Evolutionary conservation across 2,888 invertebrate species (phyloP), one percentile per base, ranked within the genome.

Genomic region (Muschampia plurimacula): DNA sequence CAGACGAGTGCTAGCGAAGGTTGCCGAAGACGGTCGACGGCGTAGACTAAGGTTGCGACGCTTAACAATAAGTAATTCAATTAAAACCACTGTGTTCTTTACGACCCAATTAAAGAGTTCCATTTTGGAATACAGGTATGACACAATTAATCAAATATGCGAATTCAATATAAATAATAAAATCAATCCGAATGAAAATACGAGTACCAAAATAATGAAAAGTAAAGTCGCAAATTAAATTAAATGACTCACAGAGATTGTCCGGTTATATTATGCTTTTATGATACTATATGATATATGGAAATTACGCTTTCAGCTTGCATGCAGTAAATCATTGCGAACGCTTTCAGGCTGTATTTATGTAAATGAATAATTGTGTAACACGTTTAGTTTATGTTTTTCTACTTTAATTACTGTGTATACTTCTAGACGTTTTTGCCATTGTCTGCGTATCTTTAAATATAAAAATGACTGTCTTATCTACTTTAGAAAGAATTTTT

Each of bases 201-300:
- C 46, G 28, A 59, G 41, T 44, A 10, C 32, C 64, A 63, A 64
- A 32, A 32, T 32, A 32, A 65, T 70, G 64, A 32, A 65, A 65
- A 59, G 70, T 70, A 70, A 70, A 70, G 63, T 70, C 57, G 15
- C 70, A 65, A 70, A 70, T 70, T 64, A 70, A 70, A 70, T 70
- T 22, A 70, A 57, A 28, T 57, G 55, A 57, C 28, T 28, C 32
- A 15, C 55, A 28, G 15, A 32, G 55, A 46, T 15, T 36, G 64
- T 41, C 36, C 46, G 64, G 39, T 52, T 39, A 36, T 69, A 57
- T 28, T 44, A 64, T 64, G 69, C n/a, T n/a, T 44, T 69, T 55
- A 44, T 64, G 63, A 64, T 69, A 69, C 57, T 52, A 64, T 57
- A 55, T 44, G 63, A 52, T 49, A 64, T 69, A 69, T 69, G 62